Base-by-base conservation (phyloP, 1,140 invertebrate species). In the Lutraria rhynchaena region DNA sequence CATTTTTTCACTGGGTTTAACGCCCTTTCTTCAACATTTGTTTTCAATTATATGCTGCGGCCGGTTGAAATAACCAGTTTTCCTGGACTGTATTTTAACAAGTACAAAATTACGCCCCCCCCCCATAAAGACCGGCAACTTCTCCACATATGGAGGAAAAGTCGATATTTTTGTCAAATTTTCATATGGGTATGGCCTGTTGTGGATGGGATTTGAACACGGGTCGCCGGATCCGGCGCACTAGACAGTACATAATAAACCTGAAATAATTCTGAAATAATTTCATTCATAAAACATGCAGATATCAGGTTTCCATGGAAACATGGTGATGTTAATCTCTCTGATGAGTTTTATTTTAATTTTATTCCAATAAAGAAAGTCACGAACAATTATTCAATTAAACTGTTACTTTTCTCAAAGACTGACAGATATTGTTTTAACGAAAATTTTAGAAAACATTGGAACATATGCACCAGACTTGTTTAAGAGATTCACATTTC, bases 401-500 rank as follows among this genome's bases (percentile, higher is more conserved):
- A 53, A 4, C 19, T 19, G 51, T 4, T n/a, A 24, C 4, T 53
- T n/a, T 19, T 24, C 19, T 5, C 4, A 4, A 4, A 53, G 4
- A 29, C 17, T 29, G 17, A 15, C 24, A 60, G 24, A 17, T 33
- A 5, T 5, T 60, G 24, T 19, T 9, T 7, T 37, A 17, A 19
- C 17, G 13, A 51, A 17, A 35, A 33, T 58, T 74, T n/a, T 24
- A 81, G 78, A 49, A 31, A 81, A 81, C 46, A n/a, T 61, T n/a
- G 44, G 58, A 0, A 73, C 69, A 31, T 73, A 44, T 29, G 22
- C 29, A 22, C 31, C 44, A 29, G 37, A 46, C 0, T 22, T 77
- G 37, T 33, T 81, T 19, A 51, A 84, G 49, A 51, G 83, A 53
- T 83, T 73, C 37, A 82, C 81, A 11, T 86, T 88, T 49, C 87